Base-by-base conservation (phyloP, 1,140 invertebrate species). In the Zaprionus nigranus region DNA sequence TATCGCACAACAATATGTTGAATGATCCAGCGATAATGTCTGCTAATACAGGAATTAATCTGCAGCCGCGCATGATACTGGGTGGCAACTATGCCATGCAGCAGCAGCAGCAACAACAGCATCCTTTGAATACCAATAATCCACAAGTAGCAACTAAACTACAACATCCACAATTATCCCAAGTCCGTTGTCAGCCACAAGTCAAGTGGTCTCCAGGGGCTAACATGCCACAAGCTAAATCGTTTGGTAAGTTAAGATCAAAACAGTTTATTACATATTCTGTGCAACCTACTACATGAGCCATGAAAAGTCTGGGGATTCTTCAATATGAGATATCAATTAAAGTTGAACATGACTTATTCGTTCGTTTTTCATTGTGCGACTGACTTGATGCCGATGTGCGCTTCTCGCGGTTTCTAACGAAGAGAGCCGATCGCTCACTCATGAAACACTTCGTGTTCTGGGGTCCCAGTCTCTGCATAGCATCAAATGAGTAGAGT, bases 61-160 rank as follows among this genome's bases (percentile, higher is more conserved):
- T 68, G 20, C 86, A 82, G 17, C 91, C 91, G 15, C 49, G 91
- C 24, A 92, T 92, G 91, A 92, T 92, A 65, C 77, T 92, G 53
- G 91, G 91, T 24, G 86, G 90, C 6, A 91, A 75, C 46, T 81
- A 69, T 72, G 49, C 82, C 12, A 63, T 76, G 20, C 66, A 80
- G 38, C 46, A 26, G 24, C 24, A 26, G 24, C 24, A 51, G 11
- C 46, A 20, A 24, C 46, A 51, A 13, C 46, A 22, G 17, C 75
- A 81, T 53, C 65, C 73, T 40, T 49, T 70, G 6, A 72, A 64
- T 58, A 17, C 34, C 12, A 79, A 64, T n/a, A 59, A 69, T 15
- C 67, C 77, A 54, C 76, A 86, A 72, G 64, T 79, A 38, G 65
- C 78, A 24, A 58, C 76, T n/a, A 83, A 81, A 58, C 51, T 82